These are phyloP conservation scores for Acyrthosiphon pisum DNA, from an alignment of 1,140 invertebrate species.

Conservation along the genomic window DNA sequence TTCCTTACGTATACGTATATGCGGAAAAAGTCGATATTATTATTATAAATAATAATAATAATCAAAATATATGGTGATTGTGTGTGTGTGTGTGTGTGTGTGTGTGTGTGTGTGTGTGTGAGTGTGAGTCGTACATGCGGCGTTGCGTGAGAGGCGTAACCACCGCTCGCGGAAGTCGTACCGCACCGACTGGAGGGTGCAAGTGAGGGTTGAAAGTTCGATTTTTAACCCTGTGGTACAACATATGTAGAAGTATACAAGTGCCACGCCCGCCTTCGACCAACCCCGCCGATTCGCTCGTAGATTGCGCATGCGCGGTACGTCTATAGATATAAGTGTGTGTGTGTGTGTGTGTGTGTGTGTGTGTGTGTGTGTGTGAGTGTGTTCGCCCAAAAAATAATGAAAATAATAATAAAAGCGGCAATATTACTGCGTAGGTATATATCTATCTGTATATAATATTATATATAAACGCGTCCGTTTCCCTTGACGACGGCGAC, in stretches of 20 bases:
- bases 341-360: not conserved
- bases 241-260: not conserved
- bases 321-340: not conserved
- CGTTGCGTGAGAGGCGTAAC: slow-evolving; percentile 47
- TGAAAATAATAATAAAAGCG: slow-evolving; percentile 11
- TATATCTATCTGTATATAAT: not conserved
- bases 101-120: not conserved
- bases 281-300: slow-evolving; percentile 7
- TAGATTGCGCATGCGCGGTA: not conserved
- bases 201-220: slow-evolving; percentile 45
- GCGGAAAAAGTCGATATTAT: slow-evolving; percentile 4
- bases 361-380: not conserved
- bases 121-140: not conserved
- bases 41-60: slow-evolving; percentile 19
- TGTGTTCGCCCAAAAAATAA: not conserved
- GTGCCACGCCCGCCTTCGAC: slow-evolving; percentile 42
- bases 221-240: slow-evolving; percentile 38
- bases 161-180: not conserved
- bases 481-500: not conserved
- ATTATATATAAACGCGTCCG: not conserved
- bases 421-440: not conserved
- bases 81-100: not conserved
- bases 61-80: not conserved
- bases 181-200: not conserved
- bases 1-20: not conserved